Conservation (phyloP, 2,797 vertebrate genomes). For the Argya squamiceps region DNA sequence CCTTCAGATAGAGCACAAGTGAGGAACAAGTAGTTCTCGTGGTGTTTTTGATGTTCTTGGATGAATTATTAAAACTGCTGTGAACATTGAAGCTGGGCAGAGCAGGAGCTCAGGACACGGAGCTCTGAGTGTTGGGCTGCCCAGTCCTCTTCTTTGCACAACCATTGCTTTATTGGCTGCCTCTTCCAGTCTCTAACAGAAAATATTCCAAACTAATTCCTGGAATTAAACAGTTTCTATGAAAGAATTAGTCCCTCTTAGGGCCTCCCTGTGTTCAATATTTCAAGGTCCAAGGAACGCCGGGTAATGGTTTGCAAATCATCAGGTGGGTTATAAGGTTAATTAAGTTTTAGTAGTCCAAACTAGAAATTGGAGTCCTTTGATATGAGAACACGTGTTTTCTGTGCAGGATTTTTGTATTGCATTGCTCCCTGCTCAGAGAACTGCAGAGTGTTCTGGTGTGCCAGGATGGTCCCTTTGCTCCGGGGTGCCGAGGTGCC, state of each 20-base stretch:
- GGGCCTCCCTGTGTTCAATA: neutral
- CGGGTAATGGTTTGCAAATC: neutral
- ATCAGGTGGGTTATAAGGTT: slow-evolving; percentile 30
- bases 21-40: neutral
- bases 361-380: neutral
- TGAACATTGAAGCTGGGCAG: neutral
- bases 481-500: neutral
- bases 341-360: slow-evolving; percentile 35
- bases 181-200: neutral
- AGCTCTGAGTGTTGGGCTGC: neutral
- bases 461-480: neutral
- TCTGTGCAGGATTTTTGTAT: neutral
- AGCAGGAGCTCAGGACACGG: neutral
- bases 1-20: neutral
- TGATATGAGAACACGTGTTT: neutral
- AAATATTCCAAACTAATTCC: neutral
- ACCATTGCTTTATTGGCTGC: neutral
- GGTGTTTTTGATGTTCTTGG: neutral
- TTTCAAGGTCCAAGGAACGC: neutral
- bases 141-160: neutral
- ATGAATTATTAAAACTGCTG: neutral
- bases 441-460: neutral
- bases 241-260: neutral
- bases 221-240: neutral
- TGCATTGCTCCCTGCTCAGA: rapidly evolving